phyloP scores from a whole-genome alignment of 2,888 invertebrate genomes.

The Torymus aiolomorphi region DNA sequence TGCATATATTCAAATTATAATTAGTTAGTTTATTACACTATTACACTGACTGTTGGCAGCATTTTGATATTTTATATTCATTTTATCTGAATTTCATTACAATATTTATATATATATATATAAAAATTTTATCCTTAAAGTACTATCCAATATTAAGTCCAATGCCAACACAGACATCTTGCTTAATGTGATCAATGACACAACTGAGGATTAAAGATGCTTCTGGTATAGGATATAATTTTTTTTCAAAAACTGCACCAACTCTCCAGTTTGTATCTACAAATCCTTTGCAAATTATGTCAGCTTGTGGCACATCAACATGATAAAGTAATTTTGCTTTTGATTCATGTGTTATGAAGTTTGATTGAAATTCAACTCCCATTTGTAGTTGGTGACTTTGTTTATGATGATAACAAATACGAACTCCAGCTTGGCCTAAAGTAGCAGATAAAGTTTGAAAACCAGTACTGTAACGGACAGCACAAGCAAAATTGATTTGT shows the following conservation, averaged over 20 bases:
- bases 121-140: slow-evolving; percentile 40
- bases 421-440: slow-evolving; percentile 75
- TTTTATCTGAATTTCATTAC: slow-evolving; percentile 43
- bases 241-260: slow-evolving; percentile 81
- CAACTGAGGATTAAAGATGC: slow-evolving; percentile 81
- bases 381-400: slow-evolving; percentile 80
- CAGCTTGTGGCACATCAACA: slow-evolving; percentile 80
- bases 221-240: slow-evolving; percentile 79
- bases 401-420: slow-evolving; percentile 81
- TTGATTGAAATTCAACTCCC: slow-evolving; percentile 82
- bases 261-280: slow-evolving; percentile 79
- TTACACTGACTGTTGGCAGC: slow-evolving; percentile 7
- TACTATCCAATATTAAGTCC: slow-evolving; percentile 78
- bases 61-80: slow-evolving; percentile 27
- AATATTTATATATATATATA: background rate
- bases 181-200: slow-evolving; percentile 80
- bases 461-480: slow-evolving; percentile 77
- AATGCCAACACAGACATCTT: slow-evolving; percentile 80
- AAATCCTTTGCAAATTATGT: slow-evolving; percentile 80
- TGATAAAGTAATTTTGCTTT: slow-evolving; percentile 81
- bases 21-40: slow-evolving; percentile 27
- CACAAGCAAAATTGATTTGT: slow-evolving; percentile 67
- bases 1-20: background rate
- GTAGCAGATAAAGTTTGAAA: slow-evolving; percentile 85
- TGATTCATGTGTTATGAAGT: slow-evolving; percentile 79